Evolutionary conservation across 2,888 invertebrate species (phyloP), one percentile per base, ranked within the genome.

Genomic region (Agrilus cyanescens): DNA sequence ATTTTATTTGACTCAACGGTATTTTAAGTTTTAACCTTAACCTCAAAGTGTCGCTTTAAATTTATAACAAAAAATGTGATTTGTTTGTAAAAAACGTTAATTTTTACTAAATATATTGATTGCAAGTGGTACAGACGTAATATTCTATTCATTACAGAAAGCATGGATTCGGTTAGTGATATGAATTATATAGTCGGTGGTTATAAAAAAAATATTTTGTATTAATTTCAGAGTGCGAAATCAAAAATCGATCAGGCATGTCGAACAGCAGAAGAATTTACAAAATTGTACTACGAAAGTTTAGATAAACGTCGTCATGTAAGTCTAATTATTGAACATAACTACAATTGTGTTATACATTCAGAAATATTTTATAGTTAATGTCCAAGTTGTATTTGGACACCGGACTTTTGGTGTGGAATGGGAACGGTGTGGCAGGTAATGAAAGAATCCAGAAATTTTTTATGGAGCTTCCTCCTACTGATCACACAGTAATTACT

Each of bases 261-360:
- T 54, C 75, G 84, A 59, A 85, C 85, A 12, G 91, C 88, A 0
- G 86, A 90, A 67, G 85, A 90, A 57, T 94, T 95, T 57, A 84
- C 85, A 4, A 85, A 85, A 67, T 69, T 91, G 4, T 95, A 86
- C 64, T 95, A 94, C 63, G 87, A 89, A 56, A 82, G 82, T 57
- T 71, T 90, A 45, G 94, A 95, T 59, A 89, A 87, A 62, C 76
- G 84, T 51, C 74, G 93, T 61, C 87, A 91, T 70, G 85, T 78
- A 66, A 66, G 72, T 64, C 8, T n/a, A n/a, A n/a, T n/a, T 12
- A 31, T 43, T 46, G 34, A 25, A 10, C 25, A 20, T 20, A 7
- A 8, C 20, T 10, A 20, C 7, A 20, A 32, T 13, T 40, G 13
- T 31, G 8, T 43, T 1, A 8, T 25, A 10, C 10, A 25, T 10